Conservation (phyloP, 2,113 vertebrate genomes). For the Equus przewalskii region DNA sequence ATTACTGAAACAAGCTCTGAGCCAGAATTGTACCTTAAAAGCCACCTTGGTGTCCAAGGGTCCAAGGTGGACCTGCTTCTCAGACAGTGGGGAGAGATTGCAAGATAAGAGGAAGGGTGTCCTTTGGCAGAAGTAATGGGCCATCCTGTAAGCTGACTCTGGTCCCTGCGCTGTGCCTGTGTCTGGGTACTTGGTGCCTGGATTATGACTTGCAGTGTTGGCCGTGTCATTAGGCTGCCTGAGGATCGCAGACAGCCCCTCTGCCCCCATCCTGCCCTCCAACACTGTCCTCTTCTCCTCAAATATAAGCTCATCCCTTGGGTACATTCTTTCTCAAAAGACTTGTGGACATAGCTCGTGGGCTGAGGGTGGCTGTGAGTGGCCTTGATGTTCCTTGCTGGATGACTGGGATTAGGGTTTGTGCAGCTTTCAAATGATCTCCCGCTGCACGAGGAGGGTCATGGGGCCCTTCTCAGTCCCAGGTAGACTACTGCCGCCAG, state of each 20-base stretch:
- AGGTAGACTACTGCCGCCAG: background rate
- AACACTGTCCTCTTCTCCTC: background rate
- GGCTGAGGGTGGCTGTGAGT: background rate
- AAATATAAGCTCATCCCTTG: background rate
- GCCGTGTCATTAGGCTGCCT: background rate
- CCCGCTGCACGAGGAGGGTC: background rate
- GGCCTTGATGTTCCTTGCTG: background rate
- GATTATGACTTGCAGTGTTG: background rate
- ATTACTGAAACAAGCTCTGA: background rate
- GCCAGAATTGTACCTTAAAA: background rate
- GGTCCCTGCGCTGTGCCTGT: background rate
- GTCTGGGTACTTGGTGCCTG: background rate
- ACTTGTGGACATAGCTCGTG: too few relatives aligned
- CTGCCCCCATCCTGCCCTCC: background rate
- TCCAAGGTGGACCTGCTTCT: background rate
- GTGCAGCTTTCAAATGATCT: background rate
- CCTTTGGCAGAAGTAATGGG: accelerated
- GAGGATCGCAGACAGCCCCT: too few relatives aligned
- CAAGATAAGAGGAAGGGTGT: background rate
- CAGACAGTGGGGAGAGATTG: background rate
- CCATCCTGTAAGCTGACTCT: too few relatives aligned
- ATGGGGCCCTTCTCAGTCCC: background rate
- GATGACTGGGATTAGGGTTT: too few relatives aligned
- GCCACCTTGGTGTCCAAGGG: background rate
- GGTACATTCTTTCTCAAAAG: background rate